phyloP scores from a whole-genome alignment of 2,113 vertebrate genomes.

The Calyptommatus sinebrachiatus region DNA sequence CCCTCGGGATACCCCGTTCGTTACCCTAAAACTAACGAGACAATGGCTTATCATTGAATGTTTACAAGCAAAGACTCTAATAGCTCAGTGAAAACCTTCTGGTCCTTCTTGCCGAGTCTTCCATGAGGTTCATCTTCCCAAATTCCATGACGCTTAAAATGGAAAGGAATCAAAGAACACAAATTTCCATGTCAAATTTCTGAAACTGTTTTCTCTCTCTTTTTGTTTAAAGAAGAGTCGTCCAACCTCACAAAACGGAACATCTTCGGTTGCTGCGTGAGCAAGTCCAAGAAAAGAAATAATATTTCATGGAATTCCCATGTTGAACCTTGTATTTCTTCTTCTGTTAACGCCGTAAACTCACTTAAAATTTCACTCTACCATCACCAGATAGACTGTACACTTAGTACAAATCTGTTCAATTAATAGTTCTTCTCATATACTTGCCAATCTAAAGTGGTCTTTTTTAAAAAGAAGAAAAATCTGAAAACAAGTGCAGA shows the following conservation, averaged over 20 bases:
- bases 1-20: slow-evolving; percentile 61
- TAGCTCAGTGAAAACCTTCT: slow-evolving; percentile 72
- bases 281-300: slow-evolving; percentile 67
- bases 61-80: slow-evolving; percentile 61
- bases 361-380: slow-evolving; percentile 51
- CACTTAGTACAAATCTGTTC: slow-evolving; percentile 69
- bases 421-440: slow-evolving; percentile 31
- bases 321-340: slow-evolving; percentile 48
- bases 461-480: background rate
- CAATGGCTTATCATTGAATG: slow-evolving; percentile 37
- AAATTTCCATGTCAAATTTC: slow-evolving; percentile 66
- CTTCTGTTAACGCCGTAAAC: slow-evolving; percentile 60
- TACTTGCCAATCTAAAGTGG: background rate
- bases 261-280: slow-evolving; percentile 66
- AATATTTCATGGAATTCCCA: slow-evolving; percentile 61
- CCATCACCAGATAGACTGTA: slow-evolving; percentile 41
- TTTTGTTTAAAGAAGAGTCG: slow-evolving; percentile 53
- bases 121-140: slow-evolving; percentile 67
- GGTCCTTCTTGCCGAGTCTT: slow-evolving; percentile 72
- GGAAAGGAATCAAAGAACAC: slow-evolving; percentile 66
- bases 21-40: slow-evolving; percentile 57
- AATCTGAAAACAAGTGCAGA: background rate
- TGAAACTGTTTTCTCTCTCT: slow-evolving; percentile 34
- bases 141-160: slow-evolving; percentile 69
- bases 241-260: slow-evolving; percentile 70